Evolutionary conservation across 2,113 vertebrate genomes (phyloP), one percentile per base, ranked within the genome.

Genomic region (Sapajus apella): DNA sequence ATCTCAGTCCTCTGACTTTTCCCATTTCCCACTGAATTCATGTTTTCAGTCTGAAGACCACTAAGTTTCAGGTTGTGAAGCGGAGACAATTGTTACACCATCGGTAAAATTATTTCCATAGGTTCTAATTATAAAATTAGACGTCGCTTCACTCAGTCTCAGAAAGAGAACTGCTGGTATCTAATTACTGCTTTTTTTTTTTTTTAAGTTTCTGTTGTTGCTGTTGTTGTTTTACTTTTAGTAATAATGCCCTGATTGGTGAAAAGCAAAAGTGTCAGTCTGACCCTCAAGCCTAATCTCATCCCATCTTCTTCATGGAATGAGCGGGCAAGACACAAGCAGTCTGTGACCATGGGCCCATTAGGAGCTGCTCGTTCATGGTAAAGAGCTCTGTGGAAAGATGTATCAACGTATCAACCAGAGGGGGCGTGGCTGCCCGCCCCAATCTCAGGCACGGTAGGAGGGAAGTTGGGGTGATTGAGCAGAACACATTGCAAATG

Each of bases 371-470:
- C 81, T 43, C 14, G 17, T 3, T 83, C 37, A 27, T 7, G n/a
- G 35, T 52, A 35, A 83, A 70, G 56, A 82, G 23, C 23, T 80
- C 10, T 61, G 23, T 37, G 5, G 27, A 93, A 23, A 77, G 25
- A 76, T 70, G 14, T n/a, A 25, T 50, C 37, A 40, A 17, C 50
- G 14, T 5, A 52, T 52, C 50, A 17, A 52, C 1, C 25, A 35
- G 11, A 55, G 27, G 23, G 72, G 23, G 43, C 25, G 5, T 1
- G 30, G 58, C 23, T 3, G 5, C 20, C 30, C 1, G 0, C 2
- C 32, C 43, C 13, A 6, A 2, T n/a, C 52, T 45, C 9, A 21
- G 56, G 6, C 18, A 45, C n/a, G 13, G 73, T 25, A 58, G 45
- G 55, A 92, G 70, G 17, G 40, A 70, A 10, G 37, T 37, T 32